phyloP scores from a whole-genome alignment of 2,888 invertebrate genomes.

The Smittia aterrima region DNA sequence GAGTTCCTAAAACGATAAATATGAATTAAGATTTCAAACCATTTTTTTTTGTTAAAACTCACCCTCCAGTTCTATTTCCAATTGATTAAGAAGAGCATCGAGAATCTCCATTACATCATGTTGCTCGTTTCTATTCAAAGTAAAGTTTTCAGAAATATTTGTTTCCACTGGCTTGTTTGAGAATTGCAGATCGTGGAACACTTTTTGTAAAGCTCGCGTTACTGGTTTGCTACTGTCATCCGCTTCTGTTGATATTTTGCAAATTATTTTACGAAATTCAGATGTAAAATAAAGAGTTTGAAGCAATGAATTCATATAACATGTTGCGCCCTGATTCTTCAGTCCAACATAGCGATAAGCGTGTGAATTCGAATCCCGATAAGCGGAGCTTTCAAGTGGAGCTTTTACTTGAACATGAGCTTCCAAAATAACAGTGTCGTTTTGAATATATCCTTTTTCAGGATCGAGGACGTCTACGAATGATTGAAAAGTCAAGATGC shows the following conservation, averaged over 20 bases:
- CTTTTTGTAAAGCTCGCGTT: slow-evolving; percentile 92
- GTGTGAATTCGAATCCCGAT: slow-evolving; percentile 99
- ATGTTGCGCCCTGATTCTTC: slow-evolving; percentile 99
- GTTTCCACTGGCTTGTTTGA: slow-evolving; percentile 98
- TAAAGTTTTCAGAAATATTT: slow-evolving; percentile 98
- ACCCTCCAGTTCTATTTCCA: slow-evolving; percentile 98
- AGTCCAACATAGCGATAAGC: slow-evolving; percentile 82
- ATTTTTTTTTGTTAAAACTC: too few relatives aligned
- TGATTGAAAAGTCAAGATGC: slow-evolving; percentile 94
- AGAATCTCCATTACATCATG: slow-evolving; percentile 92
- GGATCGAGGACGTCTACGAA: slow-evolving; percentile 92
- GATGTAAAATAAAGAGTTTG: slow-evolving; percentile 99
- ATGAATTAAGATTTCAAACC: neutral
- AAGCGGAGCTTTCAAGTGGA: slow-evolving; percentile 84
- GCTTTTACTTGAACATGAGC: slow-evolving; percentile 87
- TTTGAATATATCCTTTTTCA: slow-evolving; percentile 86
- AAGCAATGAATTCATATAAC: slow-evolving; percentile 98
- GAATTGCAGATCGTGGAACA: slow-evolving; percentile 97
- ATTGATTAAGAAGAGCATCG: slow-evolving; percentile 87
- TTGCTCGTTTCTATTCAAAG: slow-evolving; percentile 99
- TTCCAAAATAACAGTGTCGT: slow-evolving; percentile 87
- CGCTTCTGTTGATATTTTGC: slow-evolving; percentile 98
- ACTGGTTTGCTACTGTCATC: slow-evolving; percentile 89
- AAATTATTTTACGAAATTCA: slow-evolving; percentile 85
- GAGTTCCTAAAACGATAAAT: slow-evolving; percentile 61